Base-by-base conservation (phyloP, 1,140 invertebrate species). In the Drosophila tsacasi region DNA sequence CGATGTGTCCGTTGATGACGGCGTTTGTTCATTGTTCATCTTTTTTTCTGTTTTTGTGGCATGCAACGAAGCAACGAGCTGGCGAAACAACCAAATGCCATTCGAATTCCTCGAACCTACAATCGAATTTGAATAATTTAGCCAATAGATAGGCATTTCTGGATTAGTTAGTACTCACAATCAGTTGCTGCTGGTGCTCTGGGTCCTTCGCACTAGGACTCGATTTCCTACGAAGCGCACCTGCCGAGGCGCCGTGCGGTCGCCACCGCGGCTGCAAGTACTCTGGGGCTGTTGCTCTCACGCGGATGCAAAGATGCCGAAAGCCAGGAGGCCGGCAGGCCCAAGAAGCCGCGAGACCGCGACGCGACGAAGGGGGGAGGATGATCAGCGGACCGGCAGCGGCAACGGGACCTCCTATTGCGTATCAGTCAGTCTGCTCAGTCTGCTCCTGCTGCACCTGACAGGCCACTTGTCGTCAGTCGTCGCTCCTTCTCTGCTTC, bases 21-120 rank as follows among this genome's bases (percentile, higher is more conserved):
- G 55, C 42, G 55, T 60, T 49, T 67, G 73, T 76, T 76, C 62
- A 67, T 76, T 76, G 74, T 76, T 74, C 71, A 74, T 74, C 71
- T 74, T 74, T 35, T 73, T 40, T 44, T 13, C 13, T 37, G 63
- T 69, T 19, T 39, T 60, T 46, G 46, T 73, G 67, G 69, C 67
- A 73, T 61, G 55, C 68, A 73, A 73, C 35, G 46, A 39, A 25
- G 58, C 42, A 63, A 67, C 65, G 17, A 63, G 65, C 59, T 49
- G 30, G 37, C 54, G 55, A 73, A 37, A 73, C 46, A 73, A 73
- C 47, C 68, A 73, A 61, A 74, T 74, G 67, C 71, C 71, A 74
- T 74, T 72, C 68, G 69, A 74, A 73, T 61, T 73, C 37, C 13
- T 73, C 67, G 37, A 73, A 73, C 39, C 69, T 72, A 21, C 0